Base-by-base conservation (phyloP, 2,888 invertebrate genomes). In the Epinotia ramella region DNA sequence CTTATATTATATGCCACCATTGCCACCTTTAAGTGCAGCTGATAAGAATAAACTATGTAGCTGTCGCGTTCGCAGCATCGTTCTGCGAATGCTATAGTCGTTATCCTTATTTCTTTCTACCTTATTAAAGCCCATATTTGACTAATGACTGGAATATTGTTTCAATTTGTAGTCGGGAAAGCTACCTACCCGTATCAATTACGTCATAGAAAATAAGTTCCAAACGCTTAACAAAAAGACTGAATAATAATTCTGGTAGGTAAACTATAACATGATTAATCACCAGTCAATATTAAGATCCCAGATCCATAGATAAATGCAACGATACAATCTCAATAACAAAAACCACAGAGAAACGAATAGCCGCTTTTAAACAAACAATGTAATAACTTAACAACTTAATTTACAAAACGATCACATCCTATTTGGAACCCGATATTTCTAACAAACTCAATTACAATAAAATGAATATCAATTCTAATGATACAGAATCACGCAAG, bases 311-410 rank as follows among this genome's bases (percentile, higher is more conserved):
- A 44, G 40, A 44, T 33, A 40, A 67, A 56, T 18, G 73, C 6
- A 69, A 74, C 20, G 57, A 73, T 49, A 59, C 13, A 18, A 69
- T 59, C 74, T 13, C 40, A 46, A 59, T 20, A 24, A 60, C 24
- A 60, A 60, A 69, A 69, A 46, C 24, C 11, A n/a, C n/a, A 64
- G 53, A 62, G 53, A 62, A 63, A 62, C 33, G 28, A 46, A 71
- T 46, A 18, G 46, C 69, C 18, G 46, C 68, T 44, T 46, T 71
- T 66, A 71, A 71, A 75, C 60, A 71, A 71, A 75, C 60, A 75
- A 44, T 75, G n/a, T 75, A 75, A 75, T 71, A 75, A 75, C 65
- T 44, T 71, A 75, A 75, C 75, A 65, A 75, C 75, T 66, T 62
- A 66, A 75, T 75, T 75, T 75, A 75, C 46, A 63, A 75, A 71